Evolutionary conservation across 2,888 invertebrate genomes (phyloP), one percentile per base, ranked within the genome.

Genomic region (Cacoxenus indagator): DNA sequence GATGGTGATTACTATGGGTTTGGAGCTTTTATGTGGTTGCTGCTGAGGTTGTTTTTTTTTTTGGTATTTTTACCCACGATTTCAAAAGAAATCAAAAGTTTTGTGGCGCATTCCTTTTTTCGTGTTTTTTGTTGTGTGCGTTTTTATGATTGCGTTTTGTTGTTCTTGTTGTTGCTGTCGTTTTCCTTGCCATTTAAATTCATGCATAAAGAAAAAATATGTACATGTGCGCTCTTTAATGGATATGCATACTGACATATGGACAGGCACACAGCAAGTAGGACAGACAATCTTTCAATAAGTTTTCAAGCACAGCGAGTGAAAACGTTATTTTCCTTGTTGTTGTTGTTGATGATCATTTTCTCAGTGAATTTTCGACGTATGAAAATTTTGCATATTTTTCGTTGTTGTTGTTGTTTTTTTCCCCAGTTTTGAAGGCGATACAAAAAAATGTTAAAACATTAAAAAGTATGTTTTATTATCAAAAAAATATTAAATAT

Each of bases 81-180:
- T 54, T 65, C 45, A 69, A 81, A 81, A 78, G 81, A 80, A 80
- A 82, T 72, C 77, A 82, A 81, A 81, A 78, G 81, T 75, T 76
- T 74, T 77, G 66, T 67, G 61, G 51, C 59, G 74, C 65, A 65
- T 64, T 67, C 72, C 69, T 69, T 67, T 57, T 67, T 70, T n/a
- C 71, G 72, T 64, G 24, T 66, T 65, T 57, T 48, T 68, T 19
- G 29, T 71, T 55, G n/a, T n/a, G n/a, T n/a, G n/a, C n/a, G n/a
- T n/a, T n/a, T n/a, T n/a, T n/a, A n/a, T n/a, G n/a, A n/a, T n/a
- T n/a, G n/a, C n/a, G n/a, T n/a, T n/a, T n/a, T n/a, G n/a, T n/a
- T n/a, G n/a, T n/a, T n/a, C n/a, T n/a, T 66, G 17, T 17, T 24
- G 24, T 19, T 54, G 54, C n/a, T 55, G 24, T 55, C 9, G 24